Evolutionary conservation across 2,888 invertebrate species (phyloP).

Genomic region (Agrochola lota): DNA sequence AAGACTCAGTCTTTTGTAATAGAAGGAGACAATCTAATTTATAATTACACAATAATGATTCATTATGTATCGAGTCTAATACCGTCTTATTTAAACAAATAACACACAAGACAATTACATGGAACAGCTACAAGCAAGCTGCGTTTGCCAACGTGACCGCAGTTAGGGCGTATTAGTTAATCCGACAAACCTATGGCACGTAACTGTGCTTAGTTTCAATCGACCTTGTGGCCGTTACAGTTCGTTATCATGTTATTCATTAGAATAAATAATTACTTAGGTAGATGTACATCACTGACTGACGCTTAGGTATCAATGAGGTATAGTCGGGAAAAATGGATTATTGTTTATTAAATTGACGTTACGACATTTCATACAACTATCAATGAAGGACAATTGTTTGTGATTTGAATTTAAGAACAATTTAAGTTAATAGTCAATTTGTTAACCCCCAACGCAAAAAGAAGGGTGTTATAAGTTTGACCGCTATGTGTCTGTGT

Average conservation of each 20-base stretch:
- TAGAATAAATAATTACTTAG: conserved; percentile 8
- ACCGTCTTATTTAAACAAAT: conserved; percentile 25
- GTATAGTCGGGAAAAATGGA: neutral
- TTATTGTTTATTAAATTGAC: conserved; percentile 1
- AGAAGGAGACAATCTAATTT: neutral
- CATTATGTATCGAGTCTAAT: conserved; percentile 2
- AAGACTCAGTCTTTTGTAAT: too few relatives aligned
- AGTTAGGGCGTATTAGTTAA: conserved; percentile 50
- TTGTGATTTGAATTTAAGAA: neutral
- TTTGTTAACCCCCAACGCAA: too few relatives aligned
- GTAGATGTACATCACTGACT: neutral
- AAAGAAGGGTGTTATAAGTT: too few relatives aligned
- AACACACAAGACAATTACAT: conserved; percentile 24
- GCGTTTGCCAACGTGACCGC: conserved; percentile 51
- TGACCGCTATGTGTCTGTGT: too few relatives aligned
- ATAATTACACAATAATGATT: neutral
- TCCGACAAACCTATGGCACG: conserved; percentile 46
- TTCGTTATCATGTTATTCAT: conserved; percentile 23
- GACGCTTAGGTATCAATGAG: neutral
- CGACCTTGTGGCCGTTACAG: conserved; percentile 17
- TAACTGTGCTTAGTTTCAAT: conserved; percentile 39
- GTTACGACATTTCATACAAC: neutral
- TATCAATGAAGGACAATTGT: neutral
- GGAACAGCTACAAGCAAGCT: conserved; percentile 33
- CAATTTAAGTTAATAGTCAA: neutral